Percentiles rank a stretch among this genome's conserved stretches.
Conservation (phyloP, 2,888 invertebrate genomes). For the Prosapia bicincta region DNA sequence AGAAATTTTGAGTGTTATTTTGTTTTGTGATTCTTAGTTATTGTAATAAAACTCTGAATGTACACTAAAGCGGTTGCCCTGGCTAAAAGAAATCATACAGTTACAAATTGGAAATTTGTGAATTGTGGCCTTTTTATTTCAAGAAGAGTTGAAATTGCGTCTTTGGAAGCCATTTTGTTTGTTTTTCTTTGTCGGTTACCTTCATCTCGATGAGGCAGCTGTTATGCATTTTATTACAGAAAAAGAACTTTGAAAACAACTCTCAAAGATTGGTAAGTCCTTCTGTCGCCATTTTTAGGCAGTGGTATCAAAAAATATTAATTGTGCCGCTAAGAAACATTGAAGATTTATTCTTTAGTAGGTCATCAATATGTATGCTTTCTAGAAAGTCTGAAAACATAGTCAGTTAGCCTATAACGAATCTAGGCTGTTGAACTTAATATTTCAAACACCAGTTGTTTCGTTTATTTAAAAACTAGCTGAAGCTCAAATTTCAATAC, state of each 20-base stretch:
- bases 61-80: background rate
- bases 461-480: background rate
- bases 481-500: background rate
- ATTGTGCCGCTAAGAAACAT: background rate
- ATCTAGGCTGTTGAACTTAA: background rate
- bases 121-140: background rate
- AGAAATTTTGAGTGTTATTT: constrained; percentile 23
- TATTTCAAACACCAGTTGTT: background rate
- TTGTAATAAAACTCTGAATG: background rate
- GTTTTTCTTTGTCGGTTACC: constrained; percentile 27
- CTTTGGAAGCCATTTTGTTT: constrained; percentile 31
- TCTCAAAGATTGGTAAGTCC: background rate
- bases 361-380: background rate
- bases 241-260: constrained; percentile 2
- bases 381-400: constrained; percentile 2
- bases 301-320: background rate
- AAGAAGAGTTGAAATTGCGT: background rate
- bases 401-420: constrained; percentile 29
- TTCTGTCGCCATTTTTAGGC: background rate
- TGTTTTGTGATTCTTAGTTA: constrained; percentile 5
- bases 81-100: background rate
- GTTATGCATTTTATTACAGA: background rate
- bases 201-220: constrained; percentile 30
- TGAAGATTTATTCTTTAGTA: background rate
- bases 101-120: background rate